Percentiles rank a stretch among this genome's conserved stretches.
phyloP scores from a whole-genome alignment of 2,797 vertebrate genomes.

The Bothrops alternatus region DNA sequence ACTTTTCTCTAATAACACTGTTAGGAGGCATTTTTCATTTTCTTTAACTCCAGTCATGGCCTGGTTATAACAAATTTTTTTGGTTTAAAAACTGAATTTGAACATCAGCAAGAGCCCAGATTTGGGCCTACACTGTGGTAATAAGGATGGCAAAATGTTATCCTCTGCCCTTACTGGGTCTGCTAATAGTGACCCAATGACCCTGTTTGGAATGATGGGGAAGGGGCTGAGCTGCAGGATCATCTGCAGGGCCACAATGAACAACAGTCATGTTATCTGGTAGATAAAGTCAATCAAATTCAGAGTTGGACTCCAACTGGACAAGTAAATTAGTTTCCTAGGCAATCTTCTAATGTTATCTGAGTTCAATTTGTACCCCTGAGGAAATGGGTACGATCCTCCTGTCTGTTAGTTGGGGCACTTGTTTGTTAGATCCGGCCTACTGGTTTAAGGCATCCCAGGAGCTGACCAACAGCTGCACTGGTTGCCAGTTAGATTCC shows the following conservation, averaged over 20 bases:
- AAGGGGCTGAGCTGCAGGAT: neutral
- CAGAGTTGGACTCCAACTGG: neutral
- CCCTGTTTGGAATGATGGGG: neutral
- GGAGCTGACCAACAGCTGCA: neutral
- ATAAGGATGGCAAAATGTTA: neutral
- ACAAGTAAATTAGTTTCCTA: neutral
- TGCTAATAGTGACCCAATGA: neutral
- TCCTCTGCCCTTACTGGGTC: neutral
- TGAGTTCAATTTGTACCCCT: neutral
- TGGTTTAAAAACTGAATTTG: neutral
- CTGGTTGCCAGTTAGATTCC: neutral
- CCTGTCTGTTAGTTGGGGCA: neutral
- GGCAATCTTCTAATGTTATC: neutral
- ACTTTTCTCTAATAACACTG: neutral
- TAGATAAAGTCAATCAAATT: neutral
- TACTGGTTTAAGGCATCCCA: neutral
- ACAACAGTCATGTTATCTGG: neutral
- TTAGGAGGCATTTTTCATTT: neutral
- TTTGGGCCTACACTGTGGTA: neutral
- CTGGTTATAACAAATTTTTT: neutral
- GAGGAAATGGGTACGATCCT: neutral
- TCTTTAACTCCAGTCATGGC: neutral
- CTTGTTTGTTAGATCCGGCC: neutral
- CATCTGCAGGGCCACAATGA: neutral
- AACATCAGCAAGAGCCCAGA: neutral